Evolutionary conservation across 2,797 vertebrate species (phyloP).

Genomic region (Sitta carolinensis): DNA sequence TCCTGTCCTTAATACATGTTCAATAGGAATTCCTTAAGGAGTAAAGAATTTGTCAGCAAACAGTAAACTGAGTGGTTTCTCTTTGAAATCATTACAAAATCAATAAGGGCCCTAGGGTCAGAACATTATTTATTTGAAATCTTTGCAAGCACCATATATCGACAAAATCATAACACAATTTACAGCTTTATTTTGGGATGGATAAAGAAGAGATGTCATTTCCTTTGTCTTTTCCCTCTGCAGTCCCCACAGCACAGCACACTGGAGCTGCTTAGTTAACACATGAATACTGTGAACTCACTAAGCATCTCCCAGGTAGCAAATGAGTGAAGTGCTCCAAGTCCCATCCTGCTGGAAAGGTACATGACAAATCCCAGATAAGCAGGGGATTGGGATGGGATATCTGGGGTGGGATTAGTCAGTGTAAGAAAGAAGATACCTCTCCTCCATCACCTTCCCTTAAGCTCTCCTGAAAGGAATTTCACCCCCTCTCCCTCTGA

Average conservation of each 20-base stretch:
- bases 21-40: constrained; percentile 49
- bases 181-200: neutral
- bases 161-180: constrained; percentile 54
- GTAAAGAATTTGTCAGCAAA: constrained; percentile 60
- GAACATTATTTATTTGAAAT: constrained; percentile 62
- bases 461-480: neutral
- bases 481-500: neutral
- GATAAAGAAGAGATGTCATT: neutral
- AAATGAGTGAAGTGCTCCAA: neutral
- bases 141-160: constrained; percentile 18
- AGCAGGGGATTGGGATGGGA: neutral
- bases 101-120: constrained; percentile 52
- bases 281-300: neutral
- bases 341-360: neutral
- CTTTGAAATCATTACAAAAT: constrained; percentile 72
- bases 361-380: neutral
- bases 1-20: constrained; percentile 40
- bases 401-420: neutral
- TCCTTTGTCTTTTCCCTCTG: constrained; percentile 11
- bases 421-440: neutral
- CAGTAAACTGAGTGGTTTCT: constrained; percentile 56
- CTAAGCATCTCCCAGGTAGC: neutral
- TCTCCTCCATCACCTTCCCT: neutral
- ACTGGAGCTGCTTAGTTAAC: neutral
- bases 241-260: neutral